phyloP scores from a whole-genome alignment of 1,140 invertebrate species.

The Thaumatotibia leucotreta region DNA sequence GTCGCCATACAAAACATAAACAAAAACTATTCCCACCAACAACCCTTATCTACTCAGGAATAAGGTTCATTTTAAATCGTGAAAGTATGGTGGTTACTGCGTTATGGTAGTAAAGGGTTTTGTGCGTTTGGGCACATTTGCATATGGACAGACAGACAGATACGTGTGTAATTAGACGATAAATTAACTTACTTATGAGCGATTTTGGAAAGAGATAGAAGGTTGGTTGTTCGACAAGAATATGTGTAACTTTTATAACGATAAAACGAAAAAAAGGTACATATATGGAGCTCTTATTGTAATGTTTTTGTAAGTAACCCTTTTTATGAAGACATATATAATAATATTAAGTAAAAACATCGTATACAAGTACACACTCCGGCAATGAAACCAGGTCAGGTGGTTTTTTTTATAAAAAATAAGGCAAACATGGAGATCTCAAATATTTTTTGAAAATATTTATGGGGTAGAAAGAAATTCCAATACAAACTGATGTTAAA shows the following conservation, averaged over 20 bases:
- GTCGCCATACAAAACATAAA: background rate
- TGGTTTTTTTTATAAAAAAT: too few relatives aligned
- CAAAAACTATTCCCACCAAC: background rate
- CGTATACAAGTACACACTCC: too few relatives aligned
- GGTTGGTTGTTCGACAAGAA: background rate
- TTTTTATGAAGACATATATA: too few relatives aligned
- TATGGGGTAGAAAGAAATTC: too few relatives aligned
- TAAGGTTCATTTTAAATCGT: background rate
- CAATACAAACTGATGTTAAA: too few relatives aligned
- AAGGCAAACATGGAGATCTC: too few relatives aligned
- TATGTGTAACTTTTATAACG: conserved; percentile 1
- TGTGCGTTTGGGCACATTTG: conserved; percentile 27
- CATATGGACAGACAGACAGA: conserved; percentile 28
- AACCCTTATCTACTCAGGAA: background rate
- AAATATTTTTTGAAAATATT: too few relatives aligned
- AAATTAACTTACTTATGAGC: conserved; percentile 41
- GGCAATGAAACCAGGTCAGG: too few relatives aligned
- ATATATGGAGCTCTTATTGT: too few relatives aligned
- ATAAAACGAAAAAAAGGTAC: too few relatives aligned
- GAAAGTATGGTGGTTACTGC: background rate
- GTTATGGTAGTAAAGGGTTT: background rate
- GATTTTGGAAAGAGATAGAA: conserved; percentile 16
- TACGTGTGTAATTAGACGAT: conserved; percentile 39
- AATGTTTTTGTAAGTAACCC: too few relatives aligned
- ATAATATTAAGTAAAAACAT: too few relatives aligned